These are phyloP conservation scores for Apomyelois bistriatella DNA, from an alignment of 2,888 invertebrate genomes.

Conservation along the genomic window DNA sequence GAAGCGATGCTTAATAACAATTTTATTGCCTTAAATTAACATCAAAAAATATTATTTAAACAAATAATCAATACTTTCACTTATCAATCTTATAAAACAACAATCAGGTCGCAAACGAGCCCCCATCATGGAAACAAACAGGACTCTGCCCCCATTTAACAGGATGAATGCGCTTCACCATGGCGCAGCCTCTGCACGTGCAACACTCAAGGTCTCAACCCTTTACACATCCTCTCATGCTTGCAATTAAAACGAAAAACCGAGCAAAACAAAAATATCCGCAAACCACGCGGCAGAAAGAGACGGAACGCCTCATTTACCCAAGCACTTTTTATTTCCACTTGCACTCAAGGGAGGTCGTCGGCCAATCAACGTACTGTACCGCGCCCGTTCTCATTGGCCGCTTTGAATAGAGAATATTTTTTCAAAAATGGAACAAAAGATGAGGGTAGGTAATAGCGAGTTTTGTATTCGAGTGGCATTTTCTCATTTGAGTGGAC, in stretches of 20 bases:
- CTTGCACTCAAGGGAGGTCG: conserved; percentile 70
- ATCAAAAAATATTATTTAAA: neutral
- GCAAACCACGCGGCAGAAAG: conserved; percentile 44
- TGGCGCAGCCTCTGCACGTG: conserved; percentile 63
- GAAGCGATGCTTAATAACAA: no score
- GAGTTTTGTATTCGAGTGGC: conserved; percentile 77
- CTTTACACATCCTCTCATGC: conserved; percentile 74
- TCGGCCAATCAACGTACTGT: conserved; percentile 78
- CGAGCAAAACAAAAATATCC: conserved; percentile 50
- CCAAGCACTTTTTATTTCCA: conserved; percentile 76
- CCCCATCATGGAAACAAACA: conserved; percentile 45
- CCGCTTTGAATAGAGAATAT: conserved; percentile 74
- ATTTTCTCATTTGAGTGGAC: conserved; percentile 66
- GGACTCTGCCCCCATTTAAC: conserved; percentile 61
- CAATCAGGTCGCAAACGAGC: conserved; percentile 7
- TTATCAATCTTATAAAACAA: conserved; percentile 10
- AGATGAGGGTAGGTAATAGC: conserved; percentile 75
- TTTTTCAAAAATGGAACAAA: conserved; percentile 70
- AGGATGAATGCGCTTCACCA: conserved; percentile 62
- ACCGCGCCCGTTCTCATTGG: conserved; percentile 71
- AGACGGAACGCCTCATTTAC: conserved; percentile 71
- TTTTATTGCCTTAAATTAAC: no score
- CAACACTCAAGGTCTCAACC: conserved; percentile 77
- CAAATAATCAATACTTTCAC: conserved; percentile 13
- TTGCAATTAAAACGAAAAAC: conserved; percentile 79